Conservation (phyloP, 2,888 invertebrate genomes). For the Diaprepes abbreviatus region DNA sequence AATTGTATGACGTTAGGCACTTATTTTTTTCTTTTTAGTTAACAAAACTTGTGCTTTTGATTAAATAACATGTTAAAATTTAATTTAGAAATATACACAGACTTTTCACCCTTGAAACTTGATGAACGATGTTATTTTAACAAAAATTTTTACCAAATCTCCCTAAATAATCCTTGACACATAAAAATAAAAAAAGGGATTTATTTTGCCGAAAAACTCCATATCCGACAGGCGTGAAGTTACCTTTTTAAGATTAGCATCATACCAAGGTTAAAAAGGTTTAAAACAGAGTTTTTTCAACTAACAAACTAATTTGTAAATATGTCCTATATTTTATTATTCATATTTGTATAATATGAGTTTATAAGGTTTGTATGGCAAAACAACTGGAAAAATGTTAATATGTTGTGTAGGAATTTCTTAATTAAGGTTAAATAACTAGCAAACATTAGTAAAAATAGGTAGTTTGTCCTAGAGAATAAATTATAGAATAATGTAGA, state of each 20-base stretch:
- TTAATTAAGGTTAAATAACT: constrained; percentile 16
- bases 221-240: neutral
- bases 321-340: neutral
- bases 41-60: too few relatives aligned
- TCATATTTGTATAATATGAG: constrained; percentile 9
- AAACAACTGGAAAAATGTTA: neutral
- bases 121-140: too few relatives aligned
- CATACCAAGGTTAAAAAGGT: neutral
- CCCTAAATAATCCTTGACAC: neutral
- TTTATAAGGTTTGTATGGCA: neutral
- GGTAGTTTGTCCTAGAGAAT: neutral
- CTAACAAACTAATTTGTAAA: neutral
- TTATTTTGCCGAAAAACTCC: neutral
- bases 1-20: too few relatives aligned
- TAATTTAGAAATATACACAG: too few relatives aligned
- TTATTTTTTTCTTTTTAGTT: too few relatives aligned
- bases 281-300: neutral
- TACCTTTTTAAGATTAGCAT: neutral
- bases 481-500: too few relatives aligned
- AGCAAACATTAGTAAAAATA: neutral
- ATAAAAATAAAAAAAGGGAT: neutral
- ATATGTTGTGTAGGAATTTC: neutral
- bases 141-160: neutral
- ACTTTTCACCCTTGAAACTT: too few relatives aligned
- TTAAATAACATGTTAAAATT: too few relatives aligned